Evolutionary conservation across 2,797 vertebrate genomes (phyloP).

Genomic region (Ataeniobius toweri): DNA sequence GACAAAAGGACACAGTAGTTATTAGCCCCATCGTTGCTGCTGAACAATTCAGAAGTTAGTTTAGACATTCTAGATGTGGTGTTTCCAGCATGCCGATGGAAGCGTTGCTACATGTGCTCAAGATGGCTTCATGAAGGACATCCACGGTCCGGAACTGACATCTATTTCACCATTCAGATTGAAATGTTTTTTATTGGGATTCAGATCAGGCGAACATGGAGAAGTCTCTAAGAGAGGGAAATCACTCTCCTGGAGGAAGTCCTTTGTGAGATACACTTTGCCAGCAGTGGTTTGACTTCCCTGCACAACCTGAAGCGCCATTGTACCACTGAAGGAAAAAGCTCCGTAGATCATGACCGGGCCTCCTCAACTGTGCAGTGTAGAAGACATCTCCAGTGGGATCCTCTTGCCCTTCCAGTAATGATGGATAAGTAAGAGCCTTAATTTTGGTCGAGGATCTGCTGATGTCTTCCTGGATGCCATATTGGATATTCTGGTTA

Average conservation of each 20-base stretch:
- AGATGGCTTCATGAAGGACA: neutral
- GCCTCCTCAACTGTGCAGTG: neutral
- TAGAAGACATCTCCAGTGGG: neutral
- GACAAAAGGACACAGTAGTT: neutral
- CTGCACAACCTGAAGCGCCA: neutral
- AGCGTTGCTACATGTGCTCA: neutral
- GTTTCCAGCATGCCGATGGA: neutral
- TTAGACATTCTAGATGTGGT: neutral
- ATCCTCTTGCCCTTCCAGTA: neutral
- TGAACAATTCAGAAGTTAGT: neutral
- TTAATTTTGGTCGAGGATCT: neutral
- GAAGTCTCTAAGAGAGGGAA: neutral
- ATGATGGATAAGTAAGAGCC: neutral
- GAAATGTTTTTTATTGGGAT: neutral
- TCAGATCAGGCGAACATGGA: neutral
- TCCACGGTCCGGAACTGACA: neutral
- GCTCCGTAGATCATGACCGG: neutral
- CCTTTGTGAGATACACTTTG: neutral
- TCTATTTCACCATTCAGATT: neutral
- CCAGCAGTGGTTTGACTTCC: neutral
- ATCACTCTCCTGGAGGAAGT: neutral
- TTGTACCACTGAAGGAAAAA: neutral
- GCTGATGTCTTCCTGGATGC: neutral
- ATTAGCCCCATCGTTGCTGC: neutral
- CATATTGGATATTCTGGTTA: neutral